A percentile compares a stretch with the other conserved stretches of the same genome.
Evolutionary conservation across 2,888 invertebrate genomes (phyloP).

Genomic region (Dermolepida albohirtum): DNA sequence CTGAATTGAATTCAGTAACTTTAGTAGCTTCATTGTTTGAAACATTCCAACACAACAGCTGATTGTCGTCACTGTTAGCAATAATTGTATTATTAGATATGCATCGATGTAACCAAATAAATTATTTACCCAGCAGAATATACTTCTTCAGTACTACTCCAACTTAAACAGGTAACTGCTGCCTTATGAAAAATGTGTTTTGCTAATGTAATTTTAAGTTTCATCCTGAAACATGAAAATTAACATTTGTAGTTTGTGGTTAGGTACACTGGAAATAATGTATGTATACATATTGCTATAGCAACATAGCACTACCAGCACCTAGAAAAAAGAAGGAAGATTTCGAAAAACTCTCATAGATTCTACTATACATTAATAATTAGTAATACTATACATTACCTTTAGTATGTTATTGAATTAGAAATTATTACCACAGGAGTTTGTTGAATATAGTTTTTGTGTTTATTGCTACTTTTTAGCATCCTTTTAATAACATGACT

Average conservation of each 20-base stretch:
- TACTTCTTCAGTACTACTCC: slow-evolving; percentile 94
- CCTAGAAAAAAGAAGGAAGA: too few relatives aligned
- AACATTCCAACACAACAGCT: slow-evolving; percentile 89
- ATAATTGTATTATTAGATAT: slow-evolving; percentile 46
- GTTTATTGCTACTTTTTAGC: too few relatives aligned
- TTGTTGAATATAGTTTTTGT: too few relatives aligned
- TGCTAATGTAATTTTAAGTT: slow-evolving; percentile 82
- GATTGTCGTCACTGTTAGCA: slow-evolving; percentile 91
- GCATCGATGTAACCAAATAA: slow-evolving; percentile 8
- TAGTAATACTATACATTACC: too few relatives aligned
- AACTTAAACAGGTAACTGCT: slow-evolving; percentile 90
- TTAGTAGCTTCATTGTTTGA: slow-evolving; percentile 81
- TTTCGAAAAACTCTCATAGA: too few relatives aligned
- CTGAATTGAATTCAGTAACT: slow-evolving; percentile 82
- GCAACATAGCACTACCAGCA: not conserved
- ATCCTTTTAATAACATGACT: too few relatives aligned
- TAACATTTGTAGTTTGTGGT: not conserved
- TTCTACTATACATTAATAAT: too few relatives aligned
- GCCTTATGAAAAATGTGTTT: slow-evolving; percentile 82
- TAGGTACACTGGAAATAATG: not conserved
- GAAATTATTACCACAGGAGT: too few relatives aligned
- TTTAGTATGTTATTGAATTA: too few relatives aligned
- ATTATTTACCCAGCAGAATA: slow-evolving; percentile 83
- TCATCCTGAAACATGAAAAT: slow-evolving; percentile 69
- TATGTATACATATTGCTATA: slow-evolving; percentile 1